Evolutionary conservation across 2,888 invertebrate genomes (phyloP).

Genomic region (Hypselothyrea guttata): DNA sequence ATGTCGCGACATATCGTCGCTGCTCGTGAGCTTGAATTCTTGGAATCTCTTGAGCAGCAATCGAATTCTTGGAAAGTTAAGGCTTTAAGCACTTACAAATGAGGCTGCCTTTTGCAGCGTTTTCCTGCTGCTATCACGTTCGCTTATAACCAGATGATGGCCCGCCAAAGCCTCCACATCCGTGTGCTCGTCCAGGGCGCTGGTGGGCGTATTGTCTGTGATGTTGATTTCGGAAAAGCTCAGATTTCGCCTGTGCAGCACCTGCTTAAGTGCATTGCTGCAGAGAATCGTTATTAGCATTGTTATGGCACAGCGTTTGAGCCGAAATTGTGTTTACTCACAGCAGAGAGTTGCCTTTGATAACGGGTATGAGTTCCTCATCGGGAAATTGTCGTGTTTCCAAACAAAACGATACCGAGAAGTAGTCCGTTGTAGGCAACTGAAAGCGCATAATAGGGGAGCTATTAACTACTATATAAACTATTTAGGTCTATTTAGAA

Average conservation of each 20-base stretch:
- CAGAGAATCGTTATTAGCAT: background rate
- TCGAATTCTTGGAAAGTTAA: too few species aligned
- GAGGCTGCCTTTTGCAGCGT: constrained; percentile 82
- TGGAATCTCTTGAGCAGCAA: too few species aligned
- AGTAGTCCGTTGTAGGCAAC: constrained; percentile 89
- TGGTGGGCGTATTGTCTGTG: constrained; percentile 80
- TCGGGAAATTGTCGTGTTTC: constrained; percentile 83
- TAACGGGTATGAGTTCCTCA: constrained; percentile 87
- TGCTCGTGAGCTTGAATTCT: too few species aligned
- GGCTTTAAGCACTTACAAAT: constrained; percentile 73
- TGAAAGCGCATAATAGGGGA: too few species aligned
- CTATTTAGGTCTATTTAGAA: too few species aligned
- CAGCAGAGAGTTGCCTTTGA: constrained; percentile 86
- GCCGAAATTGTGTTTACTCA: constrained; percentile 82
- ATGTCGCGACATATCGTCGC: too few species aligned
- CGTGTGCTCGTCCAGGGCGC: constrained; percentile 81
- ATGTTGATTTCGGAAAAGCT: constrained; percentile 81
- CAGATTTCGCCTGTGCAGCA: constrained; percentile 86
- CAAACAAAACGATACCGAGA: constrained; percentile 87
- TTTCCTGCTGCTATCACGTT: constrained; percentile 79
- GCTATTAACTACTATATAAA: too few species aligned
- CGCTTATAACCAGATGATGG: constrained; percentile 80
- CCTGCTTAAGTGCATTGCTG: constrained; percentile 86
- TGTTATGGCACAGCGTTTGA: background rate
- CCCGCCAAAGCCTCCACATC: constrained; percentile 82